Conservation (phyloP, 92 coral and sea anemone species). For the Porites divaricata region DNA sequence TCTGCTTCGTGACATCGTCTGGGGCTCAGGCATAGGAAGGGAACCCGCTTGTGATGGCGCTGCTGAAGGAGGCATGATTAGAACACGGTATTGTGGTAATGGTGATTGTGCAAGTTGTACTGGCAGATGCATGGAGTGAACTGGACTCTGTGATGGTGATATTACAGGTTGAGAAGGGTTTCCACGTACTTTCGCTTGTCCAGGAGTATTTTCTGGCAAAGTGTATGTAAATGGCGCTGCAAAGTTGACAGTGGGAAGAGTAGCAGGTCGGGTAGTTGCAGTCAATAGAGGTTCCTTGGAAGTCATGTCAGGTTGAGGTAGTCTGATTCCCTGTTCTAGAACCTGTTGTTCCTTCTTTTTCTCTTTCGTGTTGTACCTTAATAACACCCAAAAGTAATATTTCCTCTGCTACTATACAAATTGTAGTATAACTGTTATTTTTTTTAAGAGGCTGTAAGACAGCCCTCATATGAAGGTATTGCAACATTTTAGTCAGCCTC, state of each 20-base stretch:
- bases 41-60: no score
- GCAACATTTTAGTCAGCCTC: no score
- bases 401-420: not conserved
- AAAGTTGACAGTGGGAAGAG: conserved; percentile 44
- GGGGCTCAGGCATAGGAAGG: no score
- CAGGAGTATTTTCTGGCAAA: conserved; percentile 45
- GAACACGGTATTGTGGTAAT: no score
- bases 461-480: no score
- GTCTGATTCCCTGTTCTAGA: conserved; percentile 45
- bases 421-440: not conserved
- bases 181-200: conserved; percentile 24
- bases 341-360: conserved; percentile 44
- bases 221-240: conserved; percentile 31
- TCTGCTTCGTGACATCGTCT: no score
- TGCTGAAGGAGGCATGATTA: no score
- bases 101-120: no score
- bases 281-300: conserved; percentile 36
- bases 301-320: conserved; percentile 22
- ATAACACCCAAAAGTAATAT: not conserved
- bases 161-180: not conserved
- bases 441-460: no score
- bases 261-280: conserved; percentile 24
- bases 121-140: no score
- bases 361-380: conserved; percentile 42
- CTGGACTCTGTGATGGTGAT: no score